Evolutionary conservation across 2,888 invertebrate species (phyloP), one percentile per base, ranked within the genome.

Genomic region (Ernsta delagoae): DNA sequence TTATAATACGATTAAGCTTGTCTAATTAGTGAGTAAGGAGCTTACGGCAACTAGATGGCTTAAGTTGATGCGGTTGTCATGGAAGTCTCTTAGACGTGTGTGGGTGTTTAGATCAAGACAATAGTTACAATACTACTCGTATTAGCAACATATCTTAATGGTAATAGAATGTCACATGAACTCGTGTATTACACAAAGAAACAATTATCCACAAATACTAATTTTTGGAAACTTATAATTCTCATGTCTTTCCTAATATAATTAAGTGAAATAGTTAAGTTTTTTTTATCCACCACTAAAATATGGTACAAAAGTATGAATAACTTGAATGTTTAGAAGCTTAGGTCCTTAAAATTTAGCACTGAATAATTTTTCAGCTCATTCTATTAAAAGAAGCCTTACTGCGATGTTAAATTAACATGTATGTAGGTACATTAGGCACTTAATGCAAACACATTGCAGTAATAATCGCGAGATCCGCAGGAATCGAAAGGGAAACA

Each of bases 401-500:
- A 24, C 24, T 24, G 24, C 24, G 24, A 1, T 24, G 24, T 39
- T 39, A 5, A 0, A 39, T 3, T 39, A 6, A 39, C 7, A 39
- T 6, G 4, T 4, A 41, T 3, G n/a, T n/a, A n/a, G n/a, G n/a
- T n/a, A 41, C 41, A 41, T 41, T 41, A 41, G 41, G 24, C 53
- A 34, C 31, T 56, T 11, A 36, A 56, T 56, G n/a, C 56, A 56
- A 8, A 56, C 6, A 34, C 34, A 56, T 56, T n/a, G 34, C n/a
- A 36, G 45, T 36, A 12, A 54, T 12, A 67, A 54, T 60, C 41
- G 54, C 63, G 45, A 69, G 65, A 11, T 70, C 65, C 53, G 61
- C 45, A 61, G 67, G n/a, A 67, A 61, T 56, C 45, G 67, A 56
- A 67, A 48, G 61, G 61, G 61, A 69, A 71, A 71, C 72, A 72